These are phyloP conservation scores for Percina caprodes DNA, from an alignment of 2,113 vertebrate species.

Conservation along the genomic window DNA sequence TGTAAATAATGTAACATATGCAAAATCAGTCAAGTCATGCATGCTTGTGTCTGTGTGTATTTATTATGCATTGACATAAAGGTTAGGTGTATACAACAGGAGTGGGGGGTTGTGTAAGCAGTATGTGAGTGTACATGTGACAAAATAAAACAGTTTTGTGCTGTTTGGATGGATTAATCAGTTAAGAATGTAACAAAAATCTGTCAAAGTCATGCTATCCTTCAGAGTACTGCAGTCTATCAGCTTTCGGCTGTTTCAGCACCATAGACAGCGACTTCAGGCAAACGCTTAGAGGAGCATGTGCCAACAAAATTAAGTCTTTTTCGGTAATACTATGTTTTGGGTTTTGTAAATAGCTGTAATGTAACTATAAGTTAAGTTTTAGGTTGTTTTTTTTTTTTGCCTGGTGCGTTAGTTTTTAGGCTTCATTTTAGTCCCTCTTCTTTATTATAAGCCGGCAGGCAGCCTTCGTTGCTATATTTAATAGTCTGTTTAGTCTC, in stretches of 20 bases:
- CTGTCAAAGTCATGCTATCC: slow-evolving; percentile 10
- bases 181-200: background rate
- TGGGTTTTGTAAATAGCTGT: background rate
- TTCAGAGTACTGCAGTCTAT: background rate
- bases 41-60: background rate
- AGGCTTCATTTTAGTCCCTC: background rate
- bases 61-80: background rate
- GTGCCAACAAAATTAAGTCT: background rate
- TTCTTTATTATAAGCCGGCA: background rate
- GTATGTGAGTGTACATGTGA: background rate
- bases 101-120: background rate
- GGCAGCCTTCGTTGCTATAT: background rate
- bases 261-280: slow-evolving; percentile 75
- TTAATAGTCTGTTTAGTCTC: background rate
- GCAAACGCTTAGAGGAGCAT: background rate
- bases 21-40: background rate
- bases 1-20: background rate
- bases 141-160: background rate
- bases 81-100: background rate
- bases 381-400: too few relatives aligned
- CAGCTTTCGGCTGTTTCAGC: slow-evolving; percentile 64
- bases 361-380: background rate
- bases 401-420: background rate
- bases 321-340: background rate
- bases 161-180: background rate